Evolutionary conservation across 2,113 vertebrate species (phyloP).

Genomic region (Henicopernis longicauda): DNA sequence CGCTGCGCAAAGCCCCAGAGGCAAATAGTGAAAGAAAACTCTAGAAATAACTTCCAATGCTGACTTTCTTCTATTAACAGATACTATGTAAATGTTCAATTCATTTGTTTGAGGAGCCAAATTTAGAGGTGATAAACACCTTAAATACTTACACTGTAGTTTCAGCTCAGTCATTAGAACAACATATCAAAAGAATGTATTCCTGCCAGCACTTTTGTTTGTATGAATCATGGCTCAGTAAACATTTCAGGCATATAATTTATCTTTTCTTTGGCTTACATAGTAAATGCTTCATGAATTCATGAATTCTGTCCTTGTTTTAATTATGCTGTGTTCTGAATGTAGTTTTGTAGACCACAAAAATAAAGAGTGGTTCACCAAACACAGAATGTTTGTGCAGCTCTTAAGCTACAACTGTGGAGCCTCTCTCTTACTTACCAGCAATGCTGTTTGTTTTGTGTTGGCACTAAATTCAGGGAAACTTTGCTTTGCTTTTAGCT

Average conservation of each 20-base stretch:
- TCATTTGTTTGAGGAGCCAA: neutral
- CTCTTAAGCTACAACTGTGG: constrained; percentile 51
- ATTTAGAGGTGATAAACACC: constrained; percentile 29
- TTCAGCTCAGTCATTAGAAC: constrained; percentile 38
- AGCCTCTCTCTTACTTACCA: constrained; percentile 59
- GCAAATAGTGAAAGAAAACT: neutral
- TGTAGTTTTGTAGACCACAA: constrained; percentile 77
- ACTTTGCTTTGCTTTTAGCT: constrained; percentile 36
- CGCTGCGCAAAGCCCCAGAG: neutral
- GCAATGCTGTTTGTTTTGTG: constrained; percentile 55
- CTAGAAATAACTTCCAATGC: neutral
- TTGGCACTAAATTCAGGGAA: constrained; percentile 49
- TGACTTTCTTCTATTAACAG: neutral
- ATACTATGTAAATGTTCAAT: neutral
- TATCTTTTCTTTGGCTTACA: constrained; percentile 77
- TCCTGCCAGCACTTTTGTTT: constrained; percentile 65
- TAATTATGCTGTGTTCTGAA: constrained; percentile 77
- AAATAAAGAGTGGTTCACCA: constrained; percentile 75
- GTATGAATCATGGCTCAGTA: constrained; percentile 69
- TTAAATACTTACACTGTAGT: constrained; percentile 42
- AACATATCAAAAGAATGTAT: constrained; percentile 23
- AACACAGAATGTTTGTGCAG: constrained; percentile 79
- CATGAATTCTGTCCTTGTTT: constrained; percentile 81
- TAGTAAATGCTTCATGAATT: constrained; percentile 75
- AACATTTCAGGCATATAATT: constrained; percentile 76